phyloP scores from a whole-genome alignment of 2,888 invertebrate genomes.

The Apotomis turbidana region DNA sequence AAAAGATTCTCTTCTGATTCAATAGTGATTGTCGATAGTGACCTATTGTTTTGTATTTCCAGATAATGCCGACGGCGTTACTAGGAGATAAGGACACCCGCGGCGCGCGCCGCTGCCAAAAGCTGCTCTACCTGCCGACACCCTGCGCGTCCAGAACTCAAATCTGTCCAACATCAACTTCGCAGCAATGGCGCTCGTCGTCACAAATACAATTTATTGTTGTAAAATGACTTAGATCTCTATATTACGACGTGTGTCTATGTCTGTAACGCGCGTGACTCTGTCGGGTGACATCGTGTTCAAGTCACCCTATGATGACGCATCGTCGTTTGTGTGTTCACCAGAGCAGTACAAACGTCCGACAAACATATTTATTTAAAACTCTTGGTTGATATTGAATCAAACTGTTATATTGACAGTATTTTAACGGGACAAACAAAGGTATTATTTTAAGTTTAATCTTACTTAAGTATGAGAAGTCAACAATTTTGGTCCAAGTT shows the following conservation, averaged over 20 bases:
- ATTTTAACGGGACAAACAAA: slow-evolving; percentile 47
- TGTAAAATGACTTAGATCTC: slow-evolving; percentile 8
- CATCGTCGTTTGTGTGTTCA: slow-evolving; percentile 1
- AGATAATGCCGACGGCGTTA: slow-evolving; percentile 29
- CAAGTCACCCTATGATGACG: neutral
- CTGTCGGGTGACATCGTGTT: neutral
- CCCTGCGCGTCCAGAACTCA: slow-evolving; percentile 25
- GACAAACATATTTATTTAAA: slow-evolving; percentile 36
- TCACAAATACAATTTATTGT: slow-evolving; percentile 8
- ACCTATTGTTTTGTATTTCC: neutral
- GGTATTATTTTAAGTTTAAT: slow-evolving; percentile 54
- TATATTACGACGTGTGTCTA: slow-evolving; percentile 2
- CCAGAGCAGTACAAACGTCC: neutral
- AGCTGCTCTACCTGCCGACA: neutral
- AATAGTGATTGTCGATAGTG: neutral
- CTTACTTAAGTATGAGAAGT: slow-evolving; percentile 54
- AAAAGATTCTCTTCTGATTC: too few relatives aligned
- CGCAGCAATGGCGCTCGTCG: neutral
- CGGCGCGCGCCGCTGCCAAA: slow-evolving; percentile 13
- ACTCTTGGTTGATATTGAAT: slow-evolving; percentile 35
- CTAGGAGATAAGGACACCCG: slow-evolving; percentile 30
- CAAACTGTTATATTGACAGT: slow-evolving; percentile 42
- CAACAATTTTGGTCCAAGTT: slow-evolving; percentile 69
- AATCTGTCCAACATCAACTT: neutral
- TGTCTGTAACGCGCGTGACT: slow-evolving; percentile 7